These are phyloP conservation scores for Tetranychus truncatus DNA, from an alignment of 2,888 invertebrate genomes.

Conservation along the genomic window DNA sequence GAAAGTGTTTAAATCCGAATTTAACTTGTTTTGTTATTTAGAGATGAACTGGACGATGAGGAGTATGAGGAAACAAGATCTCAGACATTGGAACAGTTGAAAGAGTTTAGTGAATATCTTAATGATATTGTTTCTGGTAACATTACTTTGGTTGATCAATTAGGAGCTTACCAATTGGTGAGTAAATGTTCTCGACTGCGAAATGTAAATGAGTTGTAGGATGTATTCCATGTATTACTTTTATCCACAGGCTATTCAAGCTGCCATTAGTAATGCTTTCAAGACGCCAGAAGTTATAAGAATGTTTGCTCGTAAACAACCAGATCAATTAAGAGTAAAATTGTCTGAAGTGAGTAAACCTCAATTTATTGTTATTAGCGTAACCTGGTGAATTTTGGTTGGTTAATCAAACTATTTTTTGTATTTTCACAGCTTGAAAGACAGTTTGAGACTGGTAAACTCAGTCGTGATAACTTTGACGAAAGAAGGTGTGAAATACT, in stretches of 20 bases:
- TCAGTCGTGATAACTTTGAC: slow-evolving; percentile 37
- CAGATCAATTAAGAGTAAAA: slow-evolving; percentile 44
- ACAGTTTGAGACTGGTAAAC: slow-evolving; percentile 44
- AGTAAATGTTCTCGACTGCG: slow-evolving; percentile 23
- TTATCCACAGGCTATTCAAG: slow-evolving; percentile 44
- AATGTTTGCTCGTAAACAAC: slow-evolving; percentile 51
- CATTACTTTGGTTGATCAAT: slow-evolving; percentile 45
- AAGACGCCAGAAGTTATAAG: slow-evolving; percentile 53
- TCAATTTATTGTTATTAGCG: too few relatives aligned
- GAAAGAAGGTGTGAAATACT: slow-evolving; percentile 40
- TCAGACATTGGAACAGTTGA: slow-evolving; percentile 50
- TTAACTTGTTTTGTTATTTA: slow-evolving; percentile 28
- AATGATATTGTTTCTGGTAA: slow-evolving; percentile 44
- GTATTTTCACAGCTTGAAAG: slow-evolving; percentile 35
- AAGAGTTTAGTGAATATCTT: slow-evolving; percentile 47
- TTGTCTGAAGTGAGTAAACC: slow-evolving; percentile 36
- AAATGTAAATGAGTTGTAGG: neutral
- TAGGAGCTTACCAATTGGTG: slow-evolving; percentile 48
- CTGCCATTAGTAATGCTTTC: slow-evolving; percentile 53
- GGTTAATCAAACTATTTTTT: neutral
- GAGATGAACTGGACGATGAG: slow-evolving; percentile 43
- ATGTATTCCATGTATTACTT: too few relatives aligned
- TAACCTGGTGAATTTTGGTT: neutral
- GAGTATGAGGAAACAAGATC: slow-evolving; percentile 50
- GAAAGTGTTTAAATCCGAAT: neutral